Base-by-base conservation (phyloP, 1,140 invertebrate genomes). In the Megalopta genalis region DNA sequence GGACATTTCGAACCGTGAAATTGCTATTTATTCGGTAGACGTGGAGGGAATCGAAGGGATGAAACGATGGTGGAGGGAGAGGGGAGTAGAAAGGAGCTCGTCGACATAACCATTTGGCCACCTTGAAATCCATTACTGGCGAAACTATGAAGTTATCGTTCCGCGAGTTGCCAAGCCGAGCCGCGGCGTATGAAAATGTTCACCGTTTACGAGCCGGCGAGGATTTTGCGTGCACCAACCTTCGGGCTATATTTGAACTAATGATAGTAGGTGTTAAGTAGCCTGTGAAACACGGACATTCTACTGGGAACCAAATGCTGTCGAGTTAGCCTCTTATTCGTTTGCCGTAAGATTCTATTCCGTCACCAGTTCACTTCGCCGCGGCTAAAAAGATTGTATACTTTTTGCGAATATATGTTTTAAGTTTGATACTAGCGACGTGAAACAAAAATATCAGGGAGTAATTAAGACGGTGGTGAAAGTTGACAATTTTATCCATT, bases 51-150 rank as follows among this genome's bases (percentile, higher is more conserved):
- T 60, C 16, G 75, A 63, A 63, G 54, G 80, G 21, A 64, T 37
- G 49, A 66, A 76, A 59, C 32, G 67, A n/a, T 0, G 54, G 68
- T 57, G 42, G 32, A 10, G 9, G 52, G 46, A 37, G 39, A 46
- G 46, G n/a, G 59, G 37, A 57, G 52, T 52, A 32, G 65, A 27
- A 57, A 54, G 46, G 54, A 70, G 37, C 62, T 66, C 62, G 70
- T 64, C 62, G 84, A 73, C 75, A 81, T 85, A 85, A 85, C 83
- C 83, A 82, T 86, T 86, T 86, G 84, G 84, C 84, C 83, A 75
- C 76, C 84, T 86, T 71, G 84, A 85, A 78, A 85, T 86, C 80
- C 80, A 86, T 86, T 86, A 82, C 83, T 52, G 68, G 42, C 71
- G 66, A 85, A 85, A 86, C 80, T 80, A 82, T 76, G 54, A 85